phyloP scores from a whole-genome alignment of 2,797 vertebrate species.

The Meda fulgida region DNA sequence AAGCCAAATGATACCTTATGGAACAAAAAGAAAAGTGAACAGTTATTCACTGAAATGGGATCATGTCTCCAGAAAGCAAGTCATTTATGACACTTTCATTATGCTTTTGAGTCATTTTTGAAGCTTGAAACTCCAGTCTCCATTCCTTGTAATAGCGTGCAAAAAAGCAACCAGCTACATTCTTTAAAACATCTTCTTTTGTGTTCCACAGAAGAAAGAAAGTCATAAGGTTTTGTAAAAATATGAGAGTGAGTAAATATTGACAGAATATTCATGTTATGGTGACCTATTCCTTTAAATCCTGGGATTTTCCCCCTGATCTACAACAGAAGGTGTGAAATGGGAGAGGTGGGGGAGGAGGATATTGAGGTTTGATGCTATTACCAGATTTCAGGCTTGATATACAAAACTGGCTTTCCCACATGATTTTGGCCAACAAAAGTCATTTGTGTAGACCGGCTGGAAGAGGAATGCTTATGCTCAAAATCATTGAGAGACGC shows the following conservation, averaged over 20 bases:
- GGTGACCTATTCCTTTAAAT: neutral
- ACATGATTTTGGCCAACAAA: slow-evolving; percentile 14
- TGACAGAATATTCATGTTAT: neutral
- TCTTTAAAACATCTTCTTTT: neutral
- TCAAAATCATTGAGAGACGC: neutral
- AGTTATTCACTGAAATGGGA: neutral
- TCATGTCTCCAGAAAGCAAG: neutral
- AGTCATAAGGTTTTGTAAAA: neutral
- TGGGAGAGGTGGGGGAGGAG: neutral
- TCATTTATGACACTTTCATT: neutral
- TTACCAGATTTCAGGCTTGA: neutral
- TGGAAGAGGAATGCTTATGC: slow-evolving; percentile 14
- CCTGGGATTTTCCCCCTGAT: neutral
- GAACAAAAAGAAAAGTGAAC: neutral
- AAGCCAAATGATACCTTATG: neutral
- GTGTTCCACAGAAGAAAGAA: neutral
- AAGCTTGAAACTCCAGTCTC: neutral
- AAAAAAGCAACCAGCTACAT: neutral
- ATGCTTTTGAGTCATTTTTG: neutral
- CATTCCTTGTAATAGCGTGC: neutral
- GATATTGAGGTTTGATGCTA: slow-evolving; percentile 16
- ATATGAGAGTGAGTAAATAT: neutral
- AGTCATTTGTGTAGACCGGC: neutral
- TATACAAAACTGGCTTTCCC: neutral
- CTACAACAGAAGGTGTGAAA: slow-evolving; percentile 15